Base-by-base conservation (phyloP, 2,113 vertebrate genomes). In the Promerops cafer region DNA sequence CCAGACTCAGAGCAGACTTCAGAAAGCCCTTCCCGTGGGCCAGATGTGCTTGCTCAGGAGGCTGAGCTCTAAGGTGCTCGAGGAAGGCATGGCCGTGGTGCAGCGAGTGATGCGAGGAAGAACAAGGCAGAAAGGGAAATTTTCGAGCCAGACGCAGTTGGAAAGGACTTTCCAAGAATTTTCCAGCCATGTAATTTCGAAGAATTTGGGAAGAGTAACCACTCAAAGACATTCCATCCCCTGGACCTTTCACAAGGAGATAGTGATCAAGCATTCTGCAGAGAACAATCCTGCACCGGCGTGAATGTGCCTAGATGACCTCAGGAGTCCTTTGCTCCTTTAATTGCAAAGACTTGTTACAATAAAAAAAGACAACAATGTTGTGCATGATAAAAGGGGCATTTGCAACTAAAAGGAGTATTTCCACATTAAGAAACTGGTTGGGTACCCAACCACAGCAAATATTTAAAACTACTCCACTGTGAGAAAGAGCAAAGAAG, bases 391-490 rank as follows among this genome's bases (percentile, higher is more conserved):
- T 77, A 94, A 95, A 95, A 83, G 72, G 76, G 82, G 12, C 30
- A 89, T 93, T 96, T 95, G 83, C 96, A 96, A 78, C 79, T 78
- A 78, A 93, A 93, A 88, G 52, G 88, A 86, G 60, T 83, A 78
- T 90, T 93, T 96, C 85, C 85, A 96, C 87, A 91, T 76, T 83
- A 77, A 94, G 84, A 87, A 93, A 79, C 35, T 37, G 24, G 16
- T 74, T 80, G 79, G 59, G 60, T 86, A 78, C 81, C 87, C 87
- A 88, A 35, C 35, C 70, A 72, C 59, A 77, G 71, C 50, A 85
- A 93, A 91, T 87, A 95, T 40, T 95, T 91, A 74, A 74, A 83
- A 52, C 54, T 70, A 33, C 39, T 26, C 35, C 39, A 27, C 12
- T 12, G 84, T 50, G 40, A 83, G 84, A 82, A 89, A 87, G 50